A percentile compares a stretch with the other conserved stretches of the same genome.
phyloP scores from a whole-genome alignment of 2,113 vertebrate genomes.

The Macroglossus sobrinus region DNA sequence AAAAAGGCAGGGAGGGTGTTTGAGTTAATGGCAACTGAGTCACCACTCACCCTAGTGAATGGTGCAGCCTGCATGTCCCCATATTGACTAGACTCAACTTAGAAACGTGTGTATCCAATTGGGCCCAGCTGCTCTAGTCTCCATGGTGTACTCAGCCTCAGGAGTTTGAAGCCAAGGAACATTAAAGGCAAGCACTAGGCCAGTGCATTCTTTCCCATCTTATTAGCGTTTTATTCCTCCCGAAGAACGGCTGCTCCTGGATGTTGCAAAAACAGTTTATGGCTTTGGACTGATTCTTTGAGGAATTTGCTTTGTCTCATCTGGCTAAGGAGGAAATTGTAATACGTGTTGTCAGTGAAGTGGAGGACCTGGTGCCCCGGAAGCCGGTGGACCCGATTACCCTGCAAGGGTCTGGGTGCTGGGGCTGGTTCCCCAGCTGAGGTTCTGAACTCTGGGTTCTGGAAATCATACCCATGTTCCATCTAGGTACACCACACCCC shows the following conservation, averaged over 20 bases:
- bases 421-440: background rate
- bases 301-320: background rate
- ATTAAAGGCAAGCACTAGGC: background rate
- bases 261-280: constrained; percentile 50
- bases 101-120: constrained; percentile 21
- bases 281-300: background rate
- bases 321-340: background rate
- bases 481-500: constrained; percentile 27
- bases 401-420: background rate
- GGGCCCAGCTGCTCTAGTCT: constrained; percentile 54
- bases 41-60: background rate
- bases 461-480: background rate
- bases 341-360: accelerated
- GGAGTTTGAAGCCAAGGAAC: constrained; percentile 12
- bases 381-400: background rate
- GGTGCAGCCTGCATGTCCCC: background rate
- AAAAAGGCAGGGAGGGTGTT: background rate
- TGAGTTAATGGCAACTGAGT: background rate
- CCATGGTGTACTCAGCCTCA: constrained; percentile 47
- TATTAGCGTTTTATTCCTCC: background rate
- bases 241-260: constrained; percentile 57
- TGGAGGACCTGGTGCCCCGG: background rate
- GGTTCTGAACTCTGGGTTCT: background rate
- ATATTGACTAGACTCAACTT: background rate
- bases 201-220: background rate